Conservation (phyloP, 92 coral and sea anemone species). For the Epizoanthus rinbou region DNA sequence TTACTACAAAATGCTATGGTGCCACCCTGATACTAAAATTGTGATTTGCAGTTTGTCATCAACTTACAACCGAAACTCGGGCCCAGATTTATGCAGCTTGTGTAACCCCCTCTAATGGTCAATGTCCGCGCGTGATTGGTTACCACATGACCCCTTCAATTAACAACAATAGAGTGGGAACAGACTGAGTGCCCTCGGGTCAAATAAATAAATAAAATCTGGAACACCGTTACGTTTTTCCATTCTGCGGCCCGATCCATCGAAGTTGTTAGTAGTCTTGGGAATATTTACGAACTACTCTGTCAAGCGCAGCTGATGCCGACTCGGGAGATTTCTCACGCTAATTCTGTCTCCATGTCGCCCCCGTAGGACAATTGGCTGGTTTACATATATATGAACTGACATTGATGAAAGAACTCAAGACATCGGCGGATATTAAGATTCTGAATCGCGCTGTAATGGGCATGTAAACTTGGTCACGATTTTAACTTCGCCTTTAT, state of each 20-base stretch:
- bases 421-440: neutral
- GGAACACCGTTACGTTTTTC: slow-evolving; percentile 11
- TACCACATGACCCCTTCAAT: slow-evolving; percentile 18
- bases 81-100: slow-evolving; percentile 11
- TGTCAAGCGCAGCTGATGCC: neutral
- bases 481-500: neutral
- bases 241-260: neutral
- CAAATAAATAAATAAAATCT: slow-evolving; percentile 2
- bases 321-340: too few species aligned
- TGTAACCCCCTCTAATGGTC: slow-evolving; percentile 5
- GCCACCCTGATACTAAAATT: neutral
- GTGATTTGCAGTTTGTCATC: neutral
- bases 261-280: neutral
- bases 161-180: neutral
- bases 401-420: slow-evolving; percentile 18
- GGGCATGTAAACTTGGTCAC: neutral
- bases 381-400: slow-evolving; percentile 5
- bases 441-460: slow-evolving; percentile 10
- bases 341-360: too few species aligned
- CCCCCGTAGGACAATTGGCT: too few species aligned
- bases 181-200: neutral
- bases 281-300: neutral
- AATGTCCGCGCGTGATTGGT: slow-evolving; percentile 33
- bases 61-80: slow-evolving; percentile 2
- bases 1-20: neutral